phyloP scores from a whole-genome alignment of 2,888 invertebrate species.

The Lordiphosa andalusiaca region DNA sequence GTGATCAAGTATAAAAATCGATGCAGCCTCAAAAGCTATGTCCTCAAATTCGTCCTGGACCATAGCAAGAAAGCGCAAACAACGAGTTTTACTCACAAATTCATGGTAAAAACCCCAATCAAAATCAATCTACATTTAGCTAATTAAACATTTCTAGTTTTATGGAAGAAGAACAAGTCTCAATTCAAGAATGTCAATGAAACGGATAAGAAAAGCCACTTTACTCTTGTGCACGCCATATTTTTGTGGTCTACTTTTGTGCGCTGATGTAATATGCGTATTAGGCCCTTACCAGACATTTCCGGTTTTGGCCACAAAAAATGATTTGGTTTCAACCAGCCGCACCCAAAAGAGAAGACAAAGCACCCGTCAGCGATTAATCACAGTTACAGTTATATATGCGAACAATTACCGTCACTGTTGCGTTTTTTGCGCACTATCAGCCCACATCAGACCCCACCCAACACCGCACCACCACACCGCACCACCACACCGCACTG shows the following conservation, averaged over 20 bases:
- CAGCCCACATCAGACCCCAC: too few species aligned
- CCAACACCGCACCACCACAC: background rate
- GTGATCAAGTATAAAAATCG: too few species aligned
- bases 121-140: too few species aligned
- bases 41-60: too few species aligned
- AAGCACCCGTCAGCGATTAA: constrained; percentile 48
- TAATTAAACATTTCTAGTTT: too few species aligned
- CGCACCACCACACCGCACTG: background rate
- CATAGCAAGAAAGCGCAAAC: too few species aligned
- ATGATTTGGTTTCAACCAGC: constrained; percentile 24
- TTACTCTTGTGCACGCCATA: background rate
- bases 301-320: constrained; percentile 37
- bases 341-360: constrained; percentile 45
- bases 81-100: too few species aligned
- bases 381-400: constrained; percentile 47
- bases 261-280: constrained; percentile 62
- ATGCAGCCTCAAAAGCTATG: too few species aligned
- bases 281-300: constrained; percentile 35
- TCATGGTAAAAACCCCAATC: too few species aligned
- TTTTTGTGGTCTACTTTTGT: constrained; percentile 40
- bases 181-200: too few species aligned
- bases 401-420: constrained; percentile 9
- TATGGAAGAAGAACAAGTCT: too few species aligned
- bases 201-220: too few species aligned
- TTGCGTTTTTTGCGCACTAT: constrained; percentile 24